phyloP scores from a whole-genome alignment of 2,888 invertebrate species.

The Tetheella fluctuosa region DNA sequence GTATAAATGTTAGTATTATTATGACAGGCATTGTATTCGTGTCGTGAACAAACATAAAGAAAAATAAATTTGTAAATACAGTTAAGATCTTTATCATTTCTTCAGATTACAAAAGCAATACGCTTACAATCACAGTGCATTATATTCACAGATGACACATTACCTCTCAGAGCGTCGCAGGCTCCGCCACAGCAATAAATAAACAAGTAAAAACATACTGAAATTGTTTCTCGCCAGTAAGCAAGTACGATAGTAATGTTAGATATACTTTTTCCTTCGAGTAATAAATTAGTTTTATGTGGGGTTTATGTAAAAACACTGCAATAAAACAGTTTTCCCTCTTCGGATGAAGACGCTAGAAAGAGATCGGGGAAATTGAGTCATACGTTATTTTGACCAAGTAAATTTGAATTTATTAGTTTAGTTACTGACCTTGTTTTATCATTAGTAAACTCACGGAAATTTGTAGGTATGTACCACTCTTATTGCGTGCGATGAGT shows the following conservation, averaged over 20 bases:
- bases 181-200: conserved; percentile 6
- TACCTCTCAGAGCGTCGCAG: conserved; percentile 10
- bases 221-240: conserved; percentile 23
- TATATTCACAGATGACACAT: conserved; percentile 8
- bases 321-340: conserved; percentile 63
- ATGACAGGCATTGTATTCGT: too few relatives aligned
- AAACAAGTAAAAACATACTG: conserved; percentile 19
- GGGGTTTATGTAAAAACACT: conserved; percentile 69
- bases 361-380: conserved; percentile 41
- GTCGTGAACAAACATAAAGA: too few relatives aligned
- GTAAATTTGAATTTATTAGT: conserved; percentile 19
- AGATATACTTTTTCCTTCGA: conserved; percentile 32
- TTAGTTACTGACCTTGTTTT: not conserved
- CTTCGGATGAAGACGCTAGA: conserved; percentile 50
- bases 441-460: not conserved
- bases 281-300: conserved; percentile 71
- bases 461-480: too few relatives aligned
- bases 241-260: conserved; percentile 16
- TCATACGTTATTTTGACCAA: conserved; percentile 35
- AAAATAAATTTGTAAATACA: not conserved
- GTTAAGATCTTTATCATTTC: not conserved
- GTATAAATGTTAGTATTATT: too few relatives aligned
- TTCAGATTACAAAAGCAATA: not conserved
- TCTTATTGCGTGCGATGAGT: not conserved
- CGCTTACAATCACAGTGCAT: conserved; percentile 6